These are phyloP conservation scores for Chrysopilus asiliformis DNA, from an alignment of 2,888 invertebrate genomes.

Conservation along the genomic window DNA sequence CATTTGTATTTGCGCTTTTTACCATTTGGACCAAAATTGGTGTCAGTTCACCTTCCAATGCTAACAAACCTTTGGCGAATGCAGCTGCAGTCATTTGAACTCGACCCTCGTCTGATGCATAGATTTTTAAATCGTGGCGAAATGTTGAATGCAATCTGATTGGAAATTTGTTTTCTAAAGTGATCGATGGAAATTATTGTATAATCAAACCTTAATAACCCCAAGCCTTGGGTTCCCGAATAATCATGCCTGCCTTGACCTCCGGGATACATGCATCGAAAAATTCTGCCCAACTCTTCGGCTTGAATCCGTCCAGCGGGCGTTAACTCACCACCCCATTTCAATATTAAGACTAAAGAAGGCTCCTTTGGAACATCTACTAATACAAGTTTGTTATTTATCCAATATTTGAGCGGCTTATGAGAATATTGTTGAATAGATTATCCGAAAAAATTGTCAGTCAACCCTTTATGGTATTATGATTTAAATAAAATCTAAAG, in stretches of 20 bases:
- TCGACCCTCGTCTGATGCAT: slow-evolving; percentile 97
- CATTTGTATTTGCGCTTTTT: slow-evolving; percentile 98
- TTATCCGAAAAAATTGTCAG: too few relatives aligned
- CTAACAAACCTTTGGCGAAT: slow-evolving; percentile 94
- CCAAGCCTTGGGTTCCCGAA: slow-evolving; percentile 88
- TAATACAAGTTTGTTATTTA: neutral
- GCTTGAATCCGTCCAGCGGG: slow-evolving; percentile 96
- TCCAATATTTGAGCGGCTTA: too few relatives aligned
- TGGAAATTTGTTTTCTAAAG: neutral
- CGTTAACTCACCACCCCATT: slow-evolving; percentile 99
- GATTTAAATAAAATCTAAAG: too few relatives aligned
- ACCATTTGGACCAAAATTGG: slow-evolving; percentile 99
- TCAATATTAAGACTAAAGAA: slow-evolving; percentile 88
- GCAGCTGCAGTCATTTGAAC: slow-evolving; percentile 99
- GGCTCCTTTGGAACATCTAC: slow-evolving; percentile 80
- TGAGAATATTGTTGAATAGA: too few relatives aligned
- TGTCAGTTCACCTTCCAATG: slow-evolving; percentile 94
- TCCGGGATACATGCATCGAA: slow-evolving; percentile 98
- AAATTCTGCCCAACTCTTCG: slow-evolving; percentile 93
- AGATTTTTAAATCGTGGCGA: slow-evolving; percentile 97
- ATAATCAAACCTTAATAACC: slow-evolving; percentile 53
- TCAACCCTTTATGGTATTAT: too few relatives aligned
- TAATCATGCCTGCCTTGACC: slow-evolving; percentile 89
- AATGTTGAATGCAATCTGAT: slow-evolving; percentile 88
- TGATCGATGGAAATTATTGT: neutral